phyloP scores from a whole-genome alignment of 2,113 vertebrate genomes.

The Heterotis niloticus region DNA sequence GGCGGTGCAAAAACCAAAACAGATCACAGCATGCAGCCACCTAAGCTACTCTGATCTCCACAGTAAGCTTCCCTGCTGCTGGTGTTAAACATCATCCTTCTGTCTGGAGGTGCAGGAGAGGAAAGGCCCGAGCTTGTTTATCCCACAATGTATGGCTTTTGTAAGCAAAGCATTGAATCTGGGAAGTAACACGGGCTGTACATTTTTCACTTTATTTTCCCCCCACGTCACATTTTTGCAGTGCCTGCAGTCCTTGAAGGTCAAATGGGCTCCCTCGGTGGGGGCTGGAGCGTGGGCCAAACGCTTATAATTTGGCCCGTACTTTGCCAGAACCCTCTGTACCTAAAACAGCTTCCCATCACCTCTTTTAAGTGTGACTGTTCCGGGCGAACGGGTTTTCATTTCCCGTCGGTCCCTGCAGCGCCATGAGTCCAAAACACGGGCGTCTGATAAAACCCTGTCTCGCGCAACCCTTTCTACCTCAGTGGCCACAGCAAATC shows the following conservation, averaged over 20 bases:
- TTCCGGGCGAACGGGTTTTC: slow-evolving; percentile 12
- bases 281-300: background rate
- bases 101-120: background rate
- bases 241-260: background rate
- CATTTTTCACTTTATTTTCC: too few species aligned
- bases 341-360: background rate
- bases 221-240: too few species aligned
- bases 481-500: slow-evolving; percentile 65
- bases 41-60: slow-evolving; percentile 3
- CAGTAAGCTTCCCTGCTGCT: background rate
- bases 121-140: background rate
- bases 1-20: slow-evolving; percentile 37
- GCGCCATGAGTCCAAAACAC: background rate
- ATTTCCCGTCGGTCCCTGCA: slow-evolving; percentile 3
- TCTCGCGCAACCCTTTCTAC: slow-evolving; percentile 45
- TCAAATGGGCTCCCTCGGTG: background rate
- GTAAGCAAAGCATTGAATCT: too few species aligned
- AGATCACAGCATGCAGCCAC: too few species aligned
- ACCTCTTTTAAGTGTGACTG: background rate
- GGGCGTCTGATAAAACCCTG: slow-evolving; percentile 13
- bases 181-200: too few species aligned
- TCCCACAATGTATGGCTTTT: background rate
- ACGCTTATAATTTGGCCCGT: too few species aligned
- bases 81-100: background rate
- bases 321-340: background rate